Conservation (phyloP, 1,140 invertebrate genomes). For the Penaeus chinensis region DNA sequence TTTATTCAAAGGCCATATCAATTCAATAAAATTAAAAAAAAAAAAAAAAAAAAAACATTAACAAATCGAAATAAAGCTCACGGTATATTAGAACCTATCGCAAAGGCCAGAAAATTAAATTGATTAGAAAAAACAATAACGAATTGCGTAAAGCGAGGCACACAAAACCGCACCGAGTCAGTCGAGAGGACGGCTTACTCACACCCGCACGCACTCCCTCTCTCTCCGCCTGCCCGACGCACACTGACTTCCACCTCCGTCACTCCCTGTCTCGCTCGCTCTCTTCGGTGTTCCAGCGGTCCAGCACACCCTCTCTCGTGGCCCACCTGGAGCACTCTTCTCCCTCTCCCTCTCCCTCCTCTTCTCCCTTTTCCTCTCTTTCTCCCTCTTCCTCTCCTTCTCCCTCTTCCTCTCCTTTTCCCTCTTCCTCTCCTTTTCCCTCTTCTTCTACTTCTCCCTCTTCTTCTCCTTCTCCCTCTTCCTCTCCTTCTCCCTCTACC, state of each 20-base stretch:
- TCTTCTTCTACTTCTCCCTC: not conserved
- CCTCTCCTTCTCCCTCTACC: not conserved
- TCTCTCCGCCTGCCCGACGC: conserved; percentile 2
- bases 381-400: not conserved
- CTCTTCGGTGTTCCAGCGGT: not conserved
- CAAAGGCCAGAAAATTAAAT: too few species aligned
- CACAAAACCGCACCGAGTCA: not conserved
- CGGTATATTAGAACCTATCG: too few species aligned
- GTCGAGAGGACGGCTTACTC: not conserved
- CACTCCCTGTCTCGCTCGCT: not conserved
- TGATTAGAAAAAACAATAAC: too few species aligned
- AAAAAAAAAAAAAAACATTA: too few species aligned
- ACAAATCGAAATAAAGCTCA: too few species aligned
- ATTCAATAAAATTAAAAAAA: too few species aligned
- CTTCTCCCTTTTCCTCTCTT: not conserved
- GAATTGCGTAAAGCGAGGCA: not conserved
- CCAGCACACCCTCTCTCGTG: too few species aligned
- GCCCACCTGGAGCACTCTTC: too few species aligned
- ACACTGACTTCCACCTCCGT: not conserved
- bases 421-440: not conserved
- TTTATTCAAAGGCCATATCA: too few species aligned
- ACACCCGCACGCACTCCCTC: conserved; percentile 16
- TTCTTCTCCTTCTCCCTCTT: not conserved
- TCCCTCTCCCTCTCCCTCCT: too few species aligned
- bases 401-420: not conserved